Evolutionary conservation across 1,140 invertebrate genomes (phyloP), one percentile per base, ranked within the genome.

Genomic region (Phenacoccus solenopsis): DNA sequence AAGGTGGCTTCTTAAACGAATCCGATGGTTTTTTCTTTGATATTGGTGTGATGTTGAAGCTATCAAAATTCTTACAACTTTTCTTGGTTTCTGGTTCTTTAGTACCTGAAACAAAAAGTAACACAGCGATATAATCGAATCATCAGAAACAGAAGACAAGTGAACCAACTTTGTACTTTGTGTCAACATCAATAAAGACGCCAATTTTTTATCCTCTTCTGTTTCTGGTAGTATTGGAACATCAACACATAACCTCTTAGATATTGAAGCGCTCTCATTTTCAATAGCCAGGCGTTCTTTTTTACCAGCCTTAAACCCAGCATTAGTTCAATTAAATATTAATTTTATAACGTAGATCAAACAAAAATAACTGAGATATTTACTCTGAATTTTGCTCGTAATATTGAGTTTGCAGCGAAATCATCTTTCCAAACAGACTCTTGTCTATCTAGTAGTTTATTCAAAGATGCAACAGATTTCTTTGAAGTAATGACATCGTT

Each of bases 361-460:
- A 69, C 71, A 73, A 68, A 71, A 61, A 69, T 35, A 70, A 72
- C 35, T 61, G 27, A 73, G 56, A 69, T 57, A 78, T 81, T 80
- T 84, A 93, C 91, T 73, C 95, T 86, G 81, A 98, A 96, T 74
- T 86, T 84, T 67, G 88, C 84, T 72, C 95, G 82, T 13, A 96
- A 79, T 57, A 85, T 80, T 77, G 87, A 89, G 81, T 98, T 98
- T 1, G 93, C 88, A 72, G 86, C 84, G 78, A 95, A 98, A 79
- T 92, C 92, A 83, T 98, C 93, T 77, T 90, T 88, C 89, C 89
- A 95, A 1, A 85, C 81, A 69, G 81, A 81, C 72, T 91, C 87
- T 79, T 94, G 92, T 30, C 88, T 82, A 32, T 87, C 85, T 72
- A 91, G 87, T 3, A 96, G 81, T 75, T 85, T 83, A 68, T 86